These are phyloP conservation scores for Uloborus plumipes DNA, from an alignment of 2,888 invertebrate species.

Conservation along the genomic window DNA sequence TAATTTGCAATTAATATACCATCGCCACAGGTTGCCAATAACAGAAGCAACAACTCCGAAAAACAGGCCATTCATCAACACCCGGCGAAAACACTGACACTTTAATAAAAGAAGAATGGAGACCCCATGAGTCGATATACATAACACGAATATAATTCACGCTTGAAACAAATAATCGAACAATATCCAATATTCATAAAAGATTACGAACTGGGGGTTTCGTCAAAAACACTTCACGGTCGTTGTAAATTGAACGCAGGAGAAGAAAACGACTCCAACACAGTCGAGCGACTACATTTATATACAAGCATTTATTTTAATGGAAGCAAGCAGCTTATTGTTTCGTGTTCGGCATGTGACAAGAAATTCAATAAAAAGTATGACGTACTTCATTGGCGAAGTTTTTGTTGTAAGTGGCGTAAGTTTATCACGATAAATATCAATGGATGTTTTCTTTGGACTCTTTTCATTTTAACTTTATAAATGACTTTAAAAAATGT, in stretches of 20 bases:
- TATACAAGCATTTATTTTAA: constrained; percentile 35
- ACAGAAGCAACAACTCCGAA: neutral
- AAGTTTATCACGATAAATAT: too few species aligned
- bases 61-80: constrained; percentile 10
- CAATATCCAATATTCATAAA: constrained; percentile 48
- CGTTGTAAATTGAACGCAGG: constrained; percentile 45
- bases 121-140: neutral
- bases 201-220: constrained; percentile 3
- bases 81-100: constrained; percentile 1
- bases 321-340: constrained; percentile 39
- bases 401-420: too few species aligned
- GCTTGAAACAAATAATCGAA: constrained; percentile 31
- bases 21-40: too few species aligned
- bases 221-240: constrained; percentile 33
- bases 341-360: constrained; percentile 37
- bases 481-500: too few species aligned
- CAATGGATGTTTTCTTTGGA: too few species aligned
- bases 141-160: constrained; percentile 21
- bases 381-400: too few species aligned
- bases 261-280: too few species aligned
- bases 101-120: constrained; percentile 30
- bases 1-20: too few species aligned
- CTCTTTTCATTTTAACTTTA: too few species aligned
- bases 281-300: neutral
- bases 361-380: constrained; percentile 39